Evolutionary conservation across 2,888 invertebrate genomes (phyloP).

Genomic region (Sthenelais limicola): DNA sequence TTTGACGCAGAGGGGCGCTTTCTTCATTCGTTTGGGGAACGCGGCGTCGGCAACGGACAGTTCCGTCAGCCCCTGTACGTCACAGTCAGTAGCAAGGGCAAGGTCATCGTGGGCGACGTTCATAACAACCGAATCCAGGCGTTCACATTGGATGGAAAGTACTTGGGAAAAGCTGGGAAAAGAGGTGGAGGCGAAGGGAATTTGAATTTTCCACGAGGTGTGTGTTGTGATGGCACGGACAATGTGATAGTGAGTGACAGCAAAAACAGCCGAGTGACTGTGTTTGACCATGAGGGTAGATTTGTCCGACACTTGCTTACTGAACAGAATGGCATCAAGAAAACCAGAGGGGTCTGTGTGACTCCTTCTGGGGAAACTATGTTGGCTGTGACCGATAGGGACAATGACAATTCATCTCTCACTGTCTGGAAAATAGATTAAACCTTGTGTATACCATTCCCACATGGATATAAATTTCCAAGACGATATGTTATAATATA

Average conservation of each 20-base stretch:
- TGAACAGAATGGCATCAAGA: constrained; percentile 14
- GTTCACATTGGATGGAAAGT: constrained; percentile 43
- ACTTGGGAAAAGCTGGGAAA: constrained; percentile 36
- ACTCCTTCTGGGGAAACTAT: constrained; percentile 9
- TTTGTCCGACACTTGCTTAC: constrained; percentile 29
- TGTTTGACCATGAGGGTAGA: constrained; percentile 40
- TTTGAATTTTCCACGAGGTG: constrained; percentile 43
- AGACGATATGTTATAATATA: too few species aligned
- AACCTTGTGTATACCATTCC: too few species aligned
- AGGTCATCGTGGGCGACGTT: constrained; percentile 34
- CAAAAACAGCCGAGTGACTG: constrained; percentile 41
- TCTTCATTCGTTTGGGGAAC: constrained; percentile 16
- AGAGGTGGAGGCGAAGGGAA: constrained; percentile 40
- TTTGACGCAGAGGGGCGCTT: constrained; percentile 7
- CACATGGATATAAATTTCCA: too few species aligned
- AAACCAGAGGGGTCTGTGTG: constrained; percentile 13
- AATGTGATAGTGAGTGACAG: constrained; percentile 44
- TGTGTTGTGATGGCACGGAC: constrained; percentile 42
- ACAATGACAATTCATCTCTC: constrained; percentile 13
- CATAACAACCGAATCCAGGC: constrained; percentile 43
- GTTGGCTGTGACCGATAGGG: constrained; percentile 25
- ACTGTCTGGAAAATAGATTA: constrained; percentile 17
- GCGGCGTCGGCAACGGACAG: constrained; percentile 28
- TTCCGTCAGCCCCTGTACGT: constrained; percentile 28
- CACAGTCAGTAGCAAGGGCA: constrained; percentile 42